These are phyloP conservation scores for Hemicentrotus pulcherrimus DNA, from an alignment of 35 echinoderm and acorn worm species.

Conservation along the genomic window DNA sequence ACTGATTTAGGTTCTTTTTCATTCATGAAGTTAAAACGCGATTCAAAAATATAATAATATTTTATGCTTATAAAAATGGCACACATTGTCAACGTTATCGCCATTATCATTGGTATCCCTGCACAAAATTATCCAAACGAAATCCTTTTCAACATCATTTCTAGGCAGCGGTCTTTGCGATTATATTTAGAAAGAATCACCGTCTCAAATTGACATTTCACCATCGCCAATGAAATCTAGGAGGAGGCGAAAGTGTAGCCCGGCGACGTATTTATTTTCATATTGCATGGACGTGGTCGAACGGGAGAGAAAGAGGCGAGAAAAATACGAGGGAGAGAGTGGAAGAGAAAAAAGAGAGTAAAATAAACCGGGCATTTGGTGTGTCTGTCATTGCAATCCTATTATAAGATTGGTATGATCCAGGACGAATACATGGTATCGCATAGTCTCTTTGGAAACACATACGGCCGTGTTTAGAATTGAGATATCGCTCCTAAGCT, in stretches of 20 bases:
- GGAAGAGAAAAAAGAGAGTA: neutral
- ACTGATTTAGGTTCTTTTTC: neutral
- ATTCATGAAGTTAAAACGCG: neutral
- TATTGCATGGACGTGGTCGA: slow-evolving; percentile 10
- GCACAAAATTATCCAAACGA: neutral
- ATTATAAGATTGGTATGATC: slow-evolving; percentile 44
- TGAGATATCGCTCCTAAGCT: slow-evolving; percentile 12
- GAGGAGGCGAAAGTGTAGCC: neutral
- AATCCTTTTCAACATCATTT: neutral
- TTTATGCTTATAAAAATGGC: neutral
- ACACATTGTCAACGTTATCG: neutral
- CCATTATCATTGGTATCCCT: neutral
- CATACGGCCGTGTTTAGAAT: slow-evolving; percentile 16
- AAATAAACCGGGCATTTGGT: slow-evolving; percentile 28
- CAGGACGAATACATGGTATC: slow-evolving; percentile 4
- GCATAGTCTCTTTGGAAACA: slow-evolving; percentile 10
- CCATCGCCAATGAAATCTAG: neutral
- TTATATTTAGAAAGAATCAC: slow-evolving; percentile 20
- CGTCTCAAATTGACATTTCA: slow-evolving; percentile 11
- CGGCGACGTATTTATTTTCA: slow-evolving; percentile 38
- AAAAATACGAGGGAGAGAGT: neutral
- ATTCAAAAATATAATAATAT: too few relatives aligned
- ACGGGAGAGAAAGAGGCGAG: neutral
- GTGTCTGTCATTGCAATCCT: slow-evolving; percentile 29
- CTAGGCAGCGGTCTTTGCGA: neutral